Conservation (phyloP, 2,888 invertebrate genomes). For the Prionchulus punctatus region DNA sequence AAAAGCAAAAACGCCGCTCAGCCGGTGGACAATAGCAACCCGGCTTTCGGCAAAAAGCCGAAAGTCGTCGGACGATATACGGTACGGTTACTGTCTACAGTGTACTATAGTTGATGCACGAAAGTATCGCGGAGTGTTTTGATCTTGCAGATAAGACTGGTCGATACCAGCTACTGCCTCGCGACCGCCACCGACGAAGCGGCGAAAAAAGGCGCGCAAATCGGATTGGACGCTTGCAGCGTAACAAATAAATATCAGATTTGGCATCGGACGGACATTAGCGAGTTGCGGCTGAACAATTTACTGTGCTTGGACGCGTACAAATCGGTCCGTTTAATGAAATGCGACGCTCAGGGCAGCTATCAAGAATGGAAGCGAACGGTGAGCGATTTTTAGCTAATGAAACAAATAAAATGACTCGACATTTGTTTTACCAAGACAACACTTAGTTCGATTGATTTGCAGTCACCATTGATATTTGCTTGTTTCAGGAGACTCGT, state of each 20-base stretch:
- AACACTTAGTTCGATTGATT: background rate
- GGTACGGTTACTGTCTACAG: background rate
- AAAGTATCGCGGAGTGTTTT: too few species aligned
- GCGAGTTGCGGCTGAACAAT: constrained; percentile 65
- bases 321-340: constrained; percentile 55
- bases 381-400: background rate
- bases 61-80: constrained; percentile 9
- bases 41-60: constrained; percentile 66
- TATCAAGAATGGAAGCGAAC: constrained; percentile 66
- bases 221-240: constrained; percentile 12
- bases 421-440: background rate
- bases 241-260: constrained; percentile 39
- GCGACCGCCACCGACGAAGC: constrained; percentile 9
- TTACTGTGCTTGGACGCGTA: constrained; percentile 54
- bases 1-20: constrained; percentile 42
- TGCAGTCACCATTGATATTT: background rate
- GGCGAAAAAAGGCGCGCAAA: constrained; percentile 7
- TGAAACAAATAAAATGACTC: background rate
- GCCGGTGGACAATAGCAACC: constrained; percentile 72
- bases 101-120: too few species aligned
- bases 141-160: constrained; percentile 15
- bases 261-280: constrained; percentile 67
- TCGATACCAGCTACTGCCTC: constrained; percentile 13
- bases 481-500: background rate
- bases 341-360: constrained; percentile 79